phyloP scores from a whole-genome alignment of 23 tunicate species.

The Aplidium turbinatum region DNA sequence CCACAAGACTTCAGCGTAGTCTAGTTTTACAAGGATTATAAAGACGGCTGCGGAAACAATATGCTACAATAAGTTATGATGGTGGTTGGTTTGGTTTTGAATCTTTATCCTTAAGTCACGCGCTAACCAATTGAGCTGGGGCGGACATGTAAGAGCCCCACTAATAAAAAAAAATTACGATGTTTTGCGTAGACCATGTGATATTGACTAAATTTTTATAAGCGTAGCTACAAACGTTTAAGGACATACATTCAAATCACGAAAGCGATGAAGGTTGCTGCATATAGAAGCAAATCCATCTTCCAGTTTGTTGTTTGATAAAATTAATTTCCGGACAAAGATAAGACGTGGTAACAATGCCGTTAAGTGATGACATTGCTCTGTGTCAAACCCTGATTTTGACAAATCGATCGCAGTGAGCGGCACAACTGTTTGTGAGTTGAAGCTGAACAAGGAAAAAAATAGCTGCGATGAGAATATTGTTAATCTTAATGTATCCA shows the following conservation, averaged over 20 bases:
- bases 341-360: constrained; percentile 17
- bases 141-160: too few species aligned
- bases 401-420: constrained; percentile 22
- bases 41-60: too few species aligned
- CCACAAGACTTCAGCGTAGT: neutral
- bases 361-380: constrained; percentile 27
- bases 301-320: constrained; percentile 53
- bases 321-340: constrained; percentile 32
- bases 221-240: neutral
- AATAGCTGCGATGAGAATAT: constrained; percentile 3
- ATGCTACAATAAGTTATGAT: too few species aligned
- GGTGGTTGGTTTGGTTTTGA: too few species aligned
- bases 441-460: constrained; percentile 25
- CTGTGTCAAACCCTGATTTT: constrained; percentile 7
- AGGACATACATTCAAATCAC: constrained; percentile 27
- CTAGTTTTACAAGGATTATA: neutral
- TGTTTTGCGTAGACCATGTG: too few species aligned
- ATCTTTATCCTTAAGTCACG: too few species aligned
- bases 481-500: constrained; percentile 45
- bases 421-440: constrained; percentile 32
- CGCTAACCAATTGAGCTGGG: too few species aligned
- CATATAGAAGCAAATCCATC: constrained; percentile 29
- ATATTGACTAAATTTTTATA: too few species aligned
- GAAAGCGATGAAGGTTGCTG: constrained; percentile 17
- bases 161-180: too few species aligned